phyloP scores from a whole-genome alignment of 2,888 invertebrate genomes.

The Callyntrura guangdongensis region DNA sequence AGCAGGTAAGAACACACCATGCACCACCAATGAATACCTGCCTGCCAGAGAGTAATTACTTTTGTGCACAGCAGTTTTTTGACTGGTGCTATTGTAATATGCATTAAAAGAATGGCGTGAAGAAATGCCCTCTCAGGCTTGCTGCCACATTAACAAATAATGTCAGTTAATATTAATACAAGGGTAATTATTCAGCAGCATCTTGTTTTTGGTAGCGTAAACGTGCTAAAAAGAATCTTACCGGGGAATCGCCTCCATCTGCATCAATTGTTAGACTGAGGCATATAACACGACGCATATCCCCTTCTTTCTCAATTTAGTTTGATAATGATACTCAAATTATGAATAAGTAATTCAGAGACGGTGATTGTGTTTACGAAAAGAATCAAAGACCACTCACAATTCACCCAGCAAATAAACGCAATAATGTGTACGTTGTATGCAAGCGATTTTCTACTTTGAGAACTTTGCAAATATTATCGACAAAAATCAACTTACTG shows the following conservation, averaged over 20 bases:
- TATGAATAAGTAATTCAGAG: background rate
- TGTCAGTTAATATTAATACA: background rate
- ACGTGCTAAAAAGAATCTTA: conserved; percentile 40
- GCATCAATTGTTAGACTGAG: background rate
- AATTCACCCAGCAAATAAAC: background rate
- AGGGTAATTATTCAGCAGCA: background rate
- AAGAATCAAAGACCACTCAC: conserved; percentile 19
- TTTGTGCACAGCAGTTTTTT: no score
- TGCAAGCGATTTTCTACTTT: no score
- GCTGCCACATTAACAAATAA: background rate
- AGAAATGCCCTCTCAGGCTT: background rate
- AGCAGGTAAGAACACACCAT: background rate
- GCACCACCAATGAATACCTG: background rate
- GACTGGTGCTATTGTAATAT: background rate
- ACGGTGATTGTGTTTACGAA: conserved; percentile 17
- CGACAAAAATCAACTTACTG: background rate
- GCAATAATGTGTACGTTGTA: no score
- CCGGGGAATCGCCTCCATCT: background rate
- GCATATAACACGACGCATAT: background rate
- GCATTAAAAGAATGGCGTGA: conserved; percentile 12
- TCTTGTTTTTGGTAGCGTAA: conserved; percentile 24
- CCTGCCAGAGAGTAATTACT: background rate
- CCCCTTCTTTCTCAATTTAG: background rate
- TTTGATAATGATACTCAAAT: conserved; percentile 23
- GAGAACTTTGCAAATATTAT: no score